Conservation (phyloP, 2,888 invertebrate species). For the Ptychoptera albimana region DNA sequence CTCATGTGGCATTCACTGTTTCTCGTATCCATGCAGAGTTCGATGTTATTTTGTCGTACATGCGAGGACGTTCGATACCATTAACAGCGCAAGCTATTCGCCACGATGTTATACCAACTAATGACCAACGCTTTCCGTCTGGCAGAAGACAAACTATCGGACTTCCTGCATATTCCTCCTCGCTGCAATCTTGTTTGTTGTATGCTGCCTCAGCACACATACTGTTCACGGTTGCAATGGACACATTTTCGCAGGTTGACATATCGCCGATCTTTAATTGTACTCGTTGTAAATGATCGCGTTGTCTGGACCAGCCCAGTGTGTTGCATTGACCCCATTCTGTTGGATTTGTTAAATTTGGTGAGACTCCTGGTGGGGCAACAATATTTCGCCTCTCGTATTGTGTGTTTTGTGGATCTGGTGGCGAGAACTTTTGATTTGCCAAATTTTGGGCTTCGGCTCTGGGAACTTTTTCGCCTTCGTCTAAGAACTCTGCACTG, state of each 20-base stretch:
- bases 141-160: constrained; percentile 67
- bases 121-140: constrained; percentile 56
- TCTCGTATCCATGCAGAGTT: constrained; percentile 75
- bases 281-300: constrained; percentile 66
- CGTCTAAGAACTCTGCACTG: constrained; percentile 11
- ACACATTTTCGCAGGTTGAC: constrained; percentile 72
- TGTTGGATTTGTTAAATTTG: constrained; percentile 1
- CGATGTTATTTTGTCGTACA: constrained; percentile 68
- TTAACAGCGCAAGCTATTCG: constrained; percentile 68
- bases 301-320: constrained; percentile 71
- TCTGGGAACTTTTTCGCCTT: constrained; percentile 19
- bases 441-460: constrained; percentile 20
- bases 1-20: constrained; percentile 39
- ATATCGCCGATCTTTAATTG: constrained; percentile 60
- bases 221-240: constrained; percentile 68
- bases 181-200: constrained; percentile 67
- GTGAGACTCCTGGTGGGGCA: neutral
- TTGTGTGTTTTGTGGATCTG: constrained; percentile 25
- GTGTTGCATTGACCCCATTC: constrained; percentile 53
- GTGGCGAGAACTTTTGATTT: constrained; percentile 22
- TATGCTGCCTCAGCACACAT: constrained; percentile 68
- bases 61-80: constrained; percentile 59
- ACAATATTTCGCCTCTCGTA: constrained; percentile 14
- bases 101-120: constrained; percentile 71
- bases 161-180: constrained; percentile 77